Percentiles rank a stretch among this genome's conserved stretches.
phyloP scores from a whole-genome alignment of 2,888 invertebrate species.

The Acheta domesticus region DNA sequence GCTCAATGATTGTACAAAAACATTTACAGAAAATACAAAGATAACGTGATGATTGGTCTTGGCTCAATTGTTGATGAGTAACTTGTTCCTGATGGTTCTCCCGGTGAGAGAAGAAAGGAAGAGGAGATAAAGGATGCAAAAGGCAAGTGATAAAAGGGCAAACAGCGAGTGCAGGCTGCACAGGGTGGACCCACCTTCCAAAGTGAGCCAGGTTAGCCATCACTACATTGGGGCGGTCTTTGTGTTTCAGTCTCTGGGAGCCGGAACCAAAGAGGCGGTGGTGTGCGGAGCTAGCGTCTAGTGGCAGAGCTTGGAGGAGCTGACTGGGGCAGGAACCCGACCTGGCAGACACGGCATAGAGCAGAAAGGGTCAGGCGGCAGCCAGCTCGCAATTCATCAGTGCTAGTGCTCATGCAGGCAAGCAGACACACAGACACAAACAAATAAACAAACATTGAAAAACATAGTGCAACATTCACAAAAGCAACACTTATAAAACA shows the following conservation, averaged over 20 bases:
- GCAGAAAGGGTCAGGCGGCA: constrained; percentile 18
- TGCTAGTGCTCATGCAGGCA: constrained; percentile 42
- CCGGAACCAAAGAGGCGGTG: constrained; percentile 40
- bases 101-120: background rate
- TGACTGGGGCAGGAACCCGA: constrained; percentile 92
- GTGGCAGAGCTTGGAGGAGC: constrained; percentile 69
- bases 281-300: constrained; percentile 46
- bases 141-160: background rate
- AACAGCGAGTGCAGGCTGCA: constrained; percentile 20
- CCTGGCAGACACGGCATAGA: constrained; percentile 51
- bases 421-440: constrained; percentile 28
- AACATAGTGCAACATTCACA: constrained; percentile 33
- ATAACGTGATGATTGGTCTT: no score
- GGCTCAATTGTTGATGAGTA: no score
- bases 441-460: constrained; percentile 35
- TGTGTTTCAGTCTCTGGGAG: constrained; percentile 62
- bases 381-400: constrained; percentile 31
- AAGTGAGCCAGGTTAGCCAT: constrained; percentile 45
- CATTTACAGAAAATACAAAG: background rate
- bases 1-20: background rate
- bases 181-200: constrained; percentile 49
- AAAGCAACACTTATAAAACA: constrained; percentile 34
- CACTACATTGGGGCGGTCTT: constrained; percentile 57
- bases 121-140: background rate
- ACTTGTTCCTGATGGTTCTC: background rate